Evolutionary conservation across 2,888 invertebrate species (phyloP).

Genomic region (Dicyrtomina minuta): DNA sequence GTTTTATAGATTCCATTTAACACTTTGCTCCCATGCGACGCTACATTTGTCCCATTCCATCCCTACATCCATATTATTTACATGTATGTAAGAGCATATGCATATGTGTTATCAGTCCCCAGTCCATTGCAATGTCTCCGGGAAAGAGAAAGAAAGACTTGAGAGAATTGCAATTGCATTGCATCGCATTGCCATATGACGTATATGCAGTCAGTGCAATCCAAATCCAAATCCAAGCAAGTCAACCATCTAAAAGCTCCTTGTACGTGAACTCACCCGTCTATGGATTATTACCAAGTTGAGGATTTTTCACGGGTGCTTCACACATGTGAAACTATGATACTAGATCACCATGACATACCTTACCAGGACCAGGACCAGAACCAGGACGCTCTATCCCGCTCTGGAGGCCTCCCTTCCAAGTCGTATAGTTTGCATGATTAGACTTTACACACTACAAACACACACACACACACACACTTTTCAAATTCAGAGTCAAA

Average conservation of each 20-base stretch:
- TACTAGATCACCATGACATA: too few relatives aligned
- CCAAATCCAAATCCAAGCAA: background rate
- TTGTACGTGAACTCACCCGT: constrained; percentile 22
- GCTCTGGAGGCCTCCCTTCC: background rate
- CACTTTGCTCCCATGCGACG: constrained; percentile 19
- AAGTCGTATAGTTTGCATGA: background rate
- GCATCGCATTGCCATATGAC: too few relatives aligned
- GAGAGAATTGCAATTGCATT: background rate
- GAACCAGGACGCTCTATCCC: too few relatives aligned
- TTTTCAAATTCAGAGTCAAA: too few relatives aligned
- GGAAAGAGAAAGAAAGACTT: background rate
- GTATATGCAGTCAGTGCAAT: too few relatives aligned
- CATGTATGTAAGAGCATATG: background rate
- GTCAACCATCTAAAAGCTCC: constrained; percentile 21
- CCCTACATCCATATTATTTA: constrained; percentile 17
- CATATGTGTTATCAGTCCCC: background rate
- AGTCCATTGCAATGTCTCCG: too few relatives aligned
- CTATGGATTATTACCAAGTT: constrained; percentile 19
- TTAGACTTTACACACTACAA: background rate
- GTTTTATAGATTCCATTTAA: constrained; percentile 12
- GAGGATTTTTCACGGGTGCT: constrained; percentile 33
- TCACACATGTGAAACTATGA: constrained; percentile 44
- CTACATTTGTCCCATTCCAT: constrained; percentile 22
- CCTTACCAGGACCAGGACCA: too few relatives aligned
- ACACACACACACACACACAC: constrained; percentile 1